Base-by-base conservation (phyloP, 1,140 invertebrate species). In the Armadillidium nasatum region DNA sequence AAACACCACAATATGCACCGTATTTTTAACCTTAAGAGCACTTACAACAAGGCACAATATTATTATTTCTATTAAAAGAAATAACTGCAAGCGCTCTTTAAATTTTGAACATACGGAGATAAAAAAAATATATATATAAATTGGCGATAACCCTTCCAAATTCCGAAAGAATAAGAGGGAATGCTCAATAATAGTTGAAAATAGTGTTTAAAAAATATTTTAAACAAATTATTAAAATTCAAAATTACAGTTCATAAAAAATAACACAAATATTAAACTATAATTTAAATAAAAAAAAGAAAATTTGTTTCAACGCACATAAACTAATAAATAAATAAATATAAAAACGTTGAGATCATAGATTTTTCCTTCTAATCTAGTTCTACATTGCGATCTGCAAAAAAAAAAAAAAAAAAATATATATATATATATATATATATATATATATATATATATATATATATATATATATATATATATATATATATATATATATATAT, bases 391-490 rank as follows among this genome's bases (percentile, higher is more conserved):
- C 33, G 33, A 33, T 33, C 33, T 60, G 50, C 50, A 60, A 60
- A 13, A 60, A 19, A n/a, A n/a, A n/a, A 10, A 9, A 50, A 50
- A 15, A 50, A 10, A 60, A 60, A 60, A 60, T 60, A 60, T 60
- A 19, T 60, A 60, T 60, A 19, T 60, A 19, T 60, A 60, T 60
- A 60, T 60, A 60, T 60, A 60, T 60, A 60, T 60, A 60, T 60
- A 60, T 60, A 60, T 60, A 60, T 60, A 60, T 60, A 60, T 60
- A 60, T 19, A 60, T 19, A 60, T 19, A 60, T 19, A 60, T 19
- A 33, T 60, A 19, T 60, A 60, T 60, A 60, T 60, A 60, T 60
- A 60, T 60, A 60, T 60, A 60, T 60, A 60, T 60, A 60, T 60
- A 60, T 19, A 60, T 19, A 60, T 19, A 60, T 19, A 2, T 19